A percentile compares a stretch with the other conserved stretches of the same genome.
Conservation (phyloP, 2,888 invertebrate genomes). For the Tachina fera region DNA sequence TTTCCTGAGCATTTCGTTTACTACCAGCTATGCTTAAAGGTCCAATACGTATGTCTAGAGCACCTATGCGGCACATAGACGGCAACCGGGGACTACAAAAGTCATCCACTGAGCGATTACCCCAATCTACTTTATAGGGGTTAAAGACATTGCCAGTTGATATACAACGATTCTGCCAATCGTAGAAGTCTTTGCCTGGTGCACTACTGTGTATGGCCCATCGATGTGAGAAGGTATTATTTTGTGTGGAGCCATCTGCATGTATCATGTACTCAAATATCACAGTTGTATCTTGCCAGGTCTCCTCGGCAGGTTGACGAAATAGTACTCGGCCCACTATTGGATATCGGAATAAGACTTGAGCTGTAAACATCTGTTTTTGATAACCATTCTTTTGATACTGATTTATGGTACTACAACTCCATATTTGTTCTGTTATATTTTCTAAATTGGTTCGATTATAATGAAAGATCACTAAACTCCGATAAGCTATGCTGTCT, state of each 20-base stretch:
- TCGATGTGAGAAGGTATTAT: slow-evolving; percentile 89
- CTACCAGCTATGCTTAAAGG: slow-evolving; percentile 89
- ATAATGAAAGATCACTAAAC: slow-evolving; percentile 84
- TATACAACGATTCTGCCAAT: slow-evolving; percentile 93
- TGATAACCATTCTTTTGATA: slow-evolving; percentile 88
- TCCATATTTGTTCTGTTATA: slow-evolving; percentile 79
- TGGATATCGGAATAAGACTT: slow-evolving; percentile 93
- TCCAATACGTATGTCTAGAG: slow-evolving; percentile 89
- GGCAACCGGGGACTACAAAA: slow-evolving; percentile 85
- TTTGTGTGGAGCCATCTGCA: slow-evolving; percentile 91
- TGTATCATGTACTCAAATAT: slow-evolving; percentile 93
- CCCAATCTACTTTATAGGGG: slow-evolving; percentile 89
- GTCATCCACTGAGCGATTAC: slow-evolving; percentile 85
- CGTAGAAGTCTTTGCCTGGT: slow-evolving; percentile 94
- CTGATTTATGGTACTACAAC: slow-evolving; percentile 87
- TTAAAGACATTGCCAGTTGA: slow-evolving; percentile 91
- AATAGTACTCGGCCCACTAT: slow-evolving; percentile 93
- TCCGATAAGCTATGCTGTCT: slow-evolving; percentile 91
- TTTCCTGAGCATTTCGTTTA: slow-evolving; percentile 85
- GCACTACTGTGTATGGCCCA: slow-evolving; percentile 93
- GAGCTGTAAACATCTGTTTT: slow-evolving; percentile 89
- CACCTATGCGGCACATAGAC: slow-evolving; percentile 89
- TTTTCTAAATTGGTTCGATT: slow-evolving; percentile 78
- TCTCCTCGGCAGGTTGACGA: slow-evolving; percentile 90
- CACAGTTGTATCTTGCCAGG: slow-evolving; percentile 93